These are phyloP conservation scores for Phthorimaea operculella DNA, from an alignment of 1,140 invertebrate genomes.

Conservation along the genomic window DNA sequence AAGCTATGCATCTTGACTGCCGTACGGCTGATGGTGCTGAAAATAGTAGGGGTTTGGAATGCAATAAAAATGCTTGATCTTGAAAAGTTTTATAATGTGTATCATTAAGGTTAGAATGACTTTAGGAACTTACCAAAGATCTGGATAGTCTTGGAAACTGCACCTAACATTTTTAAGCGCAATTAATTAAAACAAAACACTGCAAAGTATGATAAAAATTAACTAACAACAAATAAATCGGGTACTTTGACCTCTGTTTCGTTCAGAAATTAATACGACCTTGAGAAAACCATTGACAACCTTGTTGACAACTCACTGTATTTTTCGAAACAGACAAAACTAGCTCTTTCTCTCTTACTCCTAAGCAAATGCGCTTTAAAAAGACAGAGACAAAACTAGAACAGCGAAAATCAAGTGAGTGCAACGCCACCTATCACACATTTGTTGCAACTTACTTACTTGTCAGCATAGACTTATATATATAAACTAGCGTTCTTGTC, in stretches of 20 bases:
- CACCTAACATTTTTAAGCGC: slow-evolving; percentile 28
- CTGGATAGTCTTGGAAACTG: slow-evolving; percentile 27
- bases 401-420: not conserved
- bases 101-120: too few species aligned
- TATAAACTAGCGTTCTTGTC: too few species aligned
- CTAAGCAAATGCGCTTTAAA: too few species aligned
- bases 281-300: too few species aligned
- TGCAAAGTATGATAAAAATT: slow-evolving; percentile 14
- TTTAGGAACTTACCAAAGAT: slow-evolving; percentile 23
- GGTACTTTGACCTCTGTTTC: slow-evolving; percentile 5
- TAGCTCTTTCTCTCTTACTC: too few species aligned
- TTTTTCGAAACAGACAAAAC: too few species aligned
- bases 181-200: slow-evolving; percentile 7
- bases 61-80: too few species aligned
- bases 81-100: too few species aligned
- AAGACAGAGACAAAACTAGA: too few species aligned
- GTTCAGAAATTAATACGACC: slow-evolving; percentile 3
- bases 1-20: slow-evolving; percentile 70
- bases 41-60: not conserved
- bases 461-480: not conserved
- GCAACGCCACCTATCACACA: not conserved
- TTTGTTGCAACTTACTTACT: not conserved
- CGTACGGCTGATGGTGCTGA: slow-evolving; percentile 24
- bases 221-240: slow-evolving; percentile 16
- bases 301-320: too few species aligned